These are phyloP conservation scores for Trichoplusia ni DNA, from an alignment of 1,140 invertebrate genomes.

Conservation along the genomic window DNA sequence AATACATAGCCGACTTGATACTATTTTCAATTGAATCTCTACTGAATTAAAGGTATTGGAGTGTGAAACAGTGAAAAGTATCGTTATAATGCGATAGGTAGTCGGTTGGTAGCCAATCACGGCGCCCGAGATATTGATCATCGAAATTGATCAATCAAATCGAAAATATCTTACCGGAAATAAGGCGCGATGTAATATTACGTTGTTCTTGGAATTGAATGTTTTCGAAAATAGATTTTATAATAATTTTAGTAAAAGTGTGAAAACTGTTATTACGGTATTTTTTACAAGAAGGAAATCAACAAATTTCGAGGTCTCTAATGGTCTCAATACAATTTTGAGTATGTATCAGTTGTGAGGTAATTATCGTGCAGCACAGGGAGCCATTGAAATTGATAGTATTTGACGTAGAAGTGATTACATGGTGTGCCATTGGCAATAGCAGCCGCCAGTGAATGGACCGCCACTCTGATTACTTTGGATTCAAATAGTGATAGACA, in stretches of 20 bases:
- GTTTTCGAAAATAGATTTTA: slow-evolving; percentile 55
- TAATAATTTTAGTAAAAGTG: slow-evolving; percentile 40
- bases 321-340: not conserved
- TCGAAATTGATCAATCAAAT: slow-evolving; percentile 80
- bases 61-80: slow-evolving; percentile 55
- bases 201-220: slow-evolving; percentile 60
- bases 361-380: slow-evolving; percentile 9
- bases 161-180: slow-evolving; percentile 76
- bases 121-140: slow-evolving; percentile 73
- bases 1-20: slow-evolving; percentile 50
- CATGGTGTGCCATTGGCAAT: slow-evolving; percentile 20
- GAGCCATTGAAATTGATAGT: slow-evolving; percentile 24
- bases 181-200: slow-evolving; percentile 75
- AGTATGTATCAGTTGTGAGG: not conserved
- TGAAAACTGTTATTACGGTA: slow-evolving; percentile 21
- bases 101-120: slow-evolving; percentile 72
- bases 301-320: no score
- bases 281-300: slow-evolving; percentile 2
- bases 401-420: slow-evolving; percentile 29
- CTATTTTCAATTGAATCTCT: slow-evolving; percentile 43
- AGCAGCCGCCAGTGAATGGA: slow-evolving; percentile 24
- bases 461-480: slow-evolving; percentile 43
- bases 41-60: slow-evolving; percentile 54
- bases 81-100: slow-evolving; percentile 44
- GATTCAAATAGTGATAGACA: slow-evolving; percentile 48